Evolutionary conservation across 2,113 vertebrate genomes (phyloP).

Genomic region (Dromaius novaehollandiae): DNA sequence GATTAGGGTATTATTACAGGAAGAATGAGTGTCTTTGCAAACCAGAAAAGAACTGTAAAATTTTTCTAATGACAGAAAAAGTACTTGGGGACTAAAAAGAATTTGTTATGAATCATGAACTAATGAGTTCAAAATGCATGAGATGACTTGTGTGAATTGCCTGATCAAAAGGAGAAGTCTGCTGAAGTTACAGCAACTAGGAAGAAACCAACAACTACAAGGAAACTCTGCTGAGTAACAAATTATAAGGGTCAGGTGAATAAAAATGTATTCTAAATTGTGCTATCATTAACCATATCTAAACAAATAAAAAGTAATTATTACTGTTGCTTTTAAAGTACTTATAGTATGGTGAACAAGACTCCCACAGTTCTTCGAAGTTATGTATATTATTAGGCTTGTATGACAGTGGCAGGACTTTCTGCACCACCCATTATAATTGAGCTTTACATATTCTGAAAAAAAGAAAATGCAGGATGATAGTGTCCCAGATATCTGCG

Average conservation of each 20-base stretch:
- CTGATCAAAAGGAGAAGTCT: too few species aligned
- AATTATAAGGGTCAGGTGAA: neutral
- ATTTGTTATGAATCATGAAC: too few species aligned
- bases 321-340: neutral
- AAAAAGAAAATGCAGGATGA: neutral
- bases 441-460: neutral
- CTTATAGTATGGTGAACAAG: neutral
- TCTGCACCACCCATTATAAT: neutral
- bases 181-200: neutral
- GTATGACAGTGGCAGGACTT: neutral
- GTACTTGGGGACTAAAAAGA: too few species aligned
- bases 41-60: too few species aligned
- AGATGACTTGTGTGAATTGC: too few species aligned
- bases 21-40: too few species aligned
- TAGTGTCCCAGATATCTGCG: neutral
- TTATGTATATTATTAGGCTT: neutral
- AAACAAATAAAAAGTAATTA: neutral
- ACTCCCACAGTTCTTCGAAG: neutral
- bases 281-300: neutral
- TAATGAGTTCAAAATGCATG: too few species aligned
- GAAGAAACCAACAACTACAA: neutral
- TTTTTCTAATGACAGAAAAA: too few species aligned
- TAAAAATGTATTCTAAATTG: neutral
- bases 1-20: too few species aligned
- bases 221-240: neutral